A percentile compares a stretch with the other conserved stretches of the same genome.
phyloP scores from a whole-genome alignment of 2,888 invertebrate genomes.

The Sceliomorpha sp. region DNA sequence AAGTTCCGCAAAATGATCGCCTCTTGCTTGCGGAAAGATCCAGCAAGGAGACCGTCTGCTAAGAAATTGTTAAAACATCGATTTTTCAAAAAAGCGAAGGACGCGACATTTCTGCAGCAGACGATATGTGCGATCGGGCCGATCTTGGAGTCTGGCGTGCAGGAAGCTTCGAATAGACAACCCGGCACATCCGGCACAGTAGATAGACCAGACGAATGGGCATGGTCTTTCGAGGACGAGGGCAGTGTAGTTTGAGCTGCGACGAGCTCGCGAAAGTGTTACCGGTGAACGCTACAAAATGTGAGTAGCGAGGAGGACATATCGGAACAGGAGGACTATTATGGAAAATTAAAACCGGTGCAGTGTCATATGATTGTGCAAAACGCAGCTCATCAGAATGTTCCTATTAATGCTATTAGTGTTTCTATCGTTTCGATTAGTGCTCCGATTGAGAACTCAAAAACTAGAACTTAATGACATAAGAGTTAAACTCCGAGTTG shows the following conservation, averaged over 20 bases:
- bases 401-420: conserved; percentile 89
- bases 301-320: conserved; percentile 80
- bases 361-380: conserved; percentile 68
- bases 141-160: conserved; percentile 93
- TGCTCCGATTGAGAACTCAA: conserved; percentile 93
- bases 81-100: conserved; percentile 98
- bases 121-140: conserved; percentile 92
- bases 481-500: conserved; percentile 96
- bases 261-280: conserved; percentile 79
- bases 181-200: conserved; percentile 89
- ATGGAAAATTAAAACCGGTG: conserved; percentile 72
- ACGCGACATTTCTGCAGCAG: conserved; percentile 92
- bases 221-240: conserved; percentile 98
- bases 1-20: conserved; percentile 98
- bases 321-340: conserved; percentile 72
- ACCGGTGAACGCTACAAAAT: conserved; percentile 80
- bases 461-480: conserved; percentile 97
- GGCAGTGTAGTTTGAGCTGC: conserved; percentile 84
- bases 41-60: conserved; percentile 95
- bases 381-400: conserved; percentile 71
- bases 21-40: conserved; percentile 98
- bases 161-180: conserved; percentile 91
- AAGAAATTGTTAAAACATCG: conserved; percentile 97
- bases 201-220: conserved; percentile 98
- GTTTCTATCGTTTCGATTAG: too few relatives aligned